Percentiles rank a stretch among this genome's conserved stretches.
These are phyloP conservation scores for Acanthurus tractus DNA, from an alignment of 2,797 vertebrate species.

Conservation along the genomic window DNA sequence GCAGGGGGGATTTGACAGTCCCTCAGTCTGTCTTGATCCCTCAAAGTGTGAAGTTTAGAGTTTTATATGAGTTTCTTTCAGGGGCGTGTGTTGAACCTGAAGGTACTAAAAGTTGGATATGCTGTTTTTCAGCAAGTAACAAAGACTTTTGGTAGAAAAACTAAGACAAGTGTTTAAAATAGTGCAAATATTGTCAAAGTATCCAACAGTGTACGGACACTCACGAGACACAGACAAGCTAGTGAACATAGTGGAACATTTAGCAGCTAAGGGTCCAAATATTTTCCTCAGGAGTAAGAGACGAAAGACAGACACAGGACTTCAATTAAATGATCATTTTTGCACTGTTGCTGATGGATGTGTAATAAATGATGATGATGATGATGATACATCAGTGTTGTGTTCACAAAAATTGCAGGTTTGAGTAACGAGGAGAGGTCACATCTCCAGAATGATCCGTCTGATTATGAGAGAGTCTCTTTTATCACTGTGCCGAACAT, in stretches of 20 bases:
- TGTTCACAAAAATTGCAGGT: background rate
- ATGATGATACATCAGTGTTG: background rate
- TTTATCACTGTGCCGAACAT: background rate
- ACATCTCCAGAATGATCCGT: background rate
- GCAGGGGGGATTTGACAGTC: too few species aligned
- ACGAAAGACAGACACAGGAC: background rate
- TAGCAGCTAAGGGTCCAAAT: background rate
- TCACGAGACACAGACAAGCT: background rate
- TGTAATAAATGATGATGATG: background rate
- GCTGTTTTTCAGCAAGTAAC: too few species aligned
- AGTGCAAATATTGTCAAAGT: too few species aligned
- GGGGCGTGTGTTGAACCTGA: too few species aligned
- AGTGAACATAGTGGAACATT: constrained; percentile 1
- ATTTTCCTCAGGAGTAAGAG: background rate
- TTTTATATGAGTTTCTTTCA: too few species aligned
- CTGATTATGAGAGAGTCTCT: background rate
- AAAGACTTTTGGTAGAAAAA: too few species aligned
- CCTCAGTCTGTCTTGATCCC: too few species aligned
- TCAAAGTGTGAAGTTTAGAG: background rate
- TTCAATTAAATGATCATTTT: background rate
- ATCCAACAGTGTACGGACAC: too few species aligned
- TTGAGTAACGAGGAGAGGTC: background rate
- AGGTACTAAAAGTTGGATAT: too few species aligned
- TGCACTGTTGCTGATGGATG: background rate
- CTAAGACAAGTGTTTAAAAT: too few species aligned